Evolutionary conservation across 2,113 vertebrate genomes (phyloP).

Genomic region (Daphoenositta chrysoptera): DNA sequence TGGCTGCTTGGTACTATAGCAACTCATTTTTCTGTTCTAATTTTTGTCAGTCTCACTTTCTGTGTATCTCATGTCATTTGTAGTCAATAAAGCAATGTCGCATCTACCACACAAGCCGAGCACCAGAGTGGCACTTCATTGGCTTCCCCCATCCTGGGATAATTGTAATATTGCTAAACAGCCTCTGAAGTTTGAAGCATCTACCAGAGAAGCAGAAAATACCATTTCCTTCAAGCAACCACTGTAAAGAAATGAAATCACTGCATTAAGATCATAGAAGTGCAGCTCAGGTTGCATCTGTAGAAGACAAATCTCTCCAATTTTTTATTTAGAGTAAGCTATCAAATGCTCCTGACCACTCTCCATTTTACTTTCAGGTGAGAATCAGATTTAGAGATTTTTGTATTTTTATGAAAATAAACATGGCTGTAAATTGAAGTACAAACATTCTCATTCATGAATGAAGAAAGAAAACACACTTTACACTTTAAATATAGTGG

Average conservation of each 20-base stretch:
- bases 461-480: background rate
- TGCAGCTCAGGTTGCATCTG: conserved; percentile 7
- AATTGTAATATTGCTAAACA: background rate
- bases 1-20: background rate
- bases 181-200: conserved; percentile 35
- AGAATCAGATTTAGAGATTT: background rate
- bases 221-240: conserved; percentile 11
- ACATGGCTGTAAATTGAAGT: background rate
- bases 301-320: conserved; percentile 39
- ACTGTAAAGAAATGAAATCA: background rate
- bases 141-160: background rate
- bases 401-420: background rate
- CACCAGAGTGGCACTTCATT: background rate
- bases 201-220: conserved; percentile 33
- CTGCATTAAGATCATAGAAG: conserved; percentile 43
- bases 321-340: background rate
- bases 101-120: rapidly evolving
- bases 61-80: background rate
- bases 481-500: background rate
- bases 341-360: conserved; percentile 18
- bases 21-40: background rate
- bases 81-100: background rate
- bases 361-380: background rate
- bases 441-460: background rate
- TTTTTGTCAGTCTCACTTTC: background rate